These are phyloP conservation scores for Pseudococcus viburni DNA, from an alignment of 2,888 invertebrate genomes.

Conservation along the genomic window DNA sequence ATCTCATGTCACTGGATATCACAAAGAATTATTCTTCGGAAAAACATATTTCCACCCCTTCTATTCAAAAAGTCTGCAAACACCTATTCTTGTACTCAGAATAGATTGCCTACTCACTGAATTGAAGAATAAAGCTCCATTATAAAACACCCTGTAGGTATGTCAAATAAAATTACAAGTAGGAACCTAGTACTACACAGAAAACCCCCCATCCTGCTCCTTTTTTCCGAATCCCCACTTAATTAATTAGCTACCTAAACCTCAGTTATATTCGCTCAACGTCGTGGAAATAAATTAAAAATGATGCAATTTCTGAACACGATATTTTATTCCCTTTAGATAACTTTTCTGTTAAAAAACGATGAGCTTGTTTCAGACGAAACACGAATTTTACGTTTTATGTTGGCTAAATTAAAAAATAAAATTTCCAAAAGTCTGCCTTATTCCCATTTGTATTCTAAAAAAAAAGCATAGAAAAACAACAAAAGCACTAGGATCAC, in stretches of 20 bases:
- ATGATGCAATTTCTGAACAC: conserved; percentile 11
- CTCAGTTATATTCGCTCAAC: background rate
- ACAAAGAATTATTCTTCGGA: no score
- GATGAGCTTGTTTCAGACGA: background rate
- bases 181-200: background rate
- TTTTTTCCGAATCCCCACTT: background rate
- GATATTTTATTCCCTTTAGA: conserved; percentile 31
- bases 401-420: conserved; percentile 36
- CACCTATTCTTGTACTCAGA: no score
- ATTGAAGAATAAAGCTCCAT: no score
- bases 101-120: no score
- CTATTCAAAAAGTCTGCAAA: no score
- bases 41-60: no score
- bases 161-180: background rate
- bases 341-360: conserved; percentile 10
- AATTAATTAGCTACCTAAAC: conserved; percentile 8
- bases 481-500: background rate
- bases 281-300: background rate
- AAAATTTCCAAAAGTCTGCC: conserved; percentile 21
- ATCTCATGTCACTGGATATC: no score
- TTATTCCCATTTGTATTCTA: conserved; percentile 39
- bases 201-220: background rate
- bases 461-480: conserved; percentile 23
- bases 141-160: no score
- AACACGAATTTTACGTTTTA: conserved; percentile 39